These are phyloP conservation scores for Microcebus griseorufus DNA, from an alignment of 2,113 vertebrate genomes.

Conservation along the genomic window DNA sequence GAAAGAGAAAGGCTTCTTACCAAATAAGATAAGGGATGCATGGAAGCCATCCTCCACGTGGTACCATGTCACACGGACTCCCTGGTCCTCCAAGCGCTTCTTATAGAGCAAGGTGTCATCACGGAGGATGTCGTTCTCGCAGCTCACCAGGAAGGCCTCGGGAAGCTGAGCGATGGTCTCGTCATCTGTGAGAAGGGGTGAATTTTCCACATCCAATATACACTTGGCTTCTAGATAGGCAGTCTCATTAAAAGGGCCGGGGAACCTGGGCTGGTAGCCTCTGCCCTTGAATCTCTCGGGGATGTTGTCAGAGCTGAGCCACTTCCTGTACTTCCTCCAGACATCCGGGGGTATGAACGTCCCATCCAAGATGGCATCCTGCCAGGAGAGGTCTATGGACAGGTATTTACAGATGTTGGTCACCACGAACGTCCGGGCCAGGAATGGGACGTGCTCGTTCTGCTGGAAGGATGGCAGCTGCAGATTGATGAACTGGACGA, in stretches of 20 bases:
- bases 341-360: conserved; percentile 80
- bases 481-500: conserved; percentile 82
- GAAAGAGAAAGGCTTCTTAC: conserved; percentile 69
- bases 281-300: conserved; percentile 76
- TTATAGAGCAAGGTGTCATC: conserved; percentile 89
- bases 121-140: conserved; percentile 87
- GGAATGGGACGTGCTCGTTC: conserved; percentile 84
- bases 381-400: conserved; percentile 58
- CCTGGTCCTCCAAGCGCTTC: conserved; percentile 86
- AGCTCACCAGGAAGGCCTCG: conserved; percentile 80
- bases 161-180: conserved; percentile 71
- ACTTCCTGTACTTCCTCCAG: conserved; percentile 78
- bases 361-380: conserved; percentile 69
- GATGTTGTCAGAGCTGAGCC: conserved; percentile 68
- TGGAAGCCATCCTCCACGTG: conserved; percentile 89
- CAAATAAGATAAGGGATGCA: conserved; percentile 80
- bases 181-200: conserved; percentile 75
- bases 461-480: conserved; percentile 86
- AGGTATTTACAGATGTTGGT: conserved; percentile 83
- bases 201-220: neutral
- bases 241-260: conserved; percentile 66
- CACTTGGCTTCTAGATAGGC: neutral
- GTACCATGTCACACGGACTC: conserved; percentile 85
- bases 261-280: conserved; percentile 51
- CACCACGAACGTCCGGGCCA: conserved; percentile 77